phyloP scores from a whole-genome alignment of 2,113 vertebrate genomes.

The Pygoscelis antarcticus region DNA sequence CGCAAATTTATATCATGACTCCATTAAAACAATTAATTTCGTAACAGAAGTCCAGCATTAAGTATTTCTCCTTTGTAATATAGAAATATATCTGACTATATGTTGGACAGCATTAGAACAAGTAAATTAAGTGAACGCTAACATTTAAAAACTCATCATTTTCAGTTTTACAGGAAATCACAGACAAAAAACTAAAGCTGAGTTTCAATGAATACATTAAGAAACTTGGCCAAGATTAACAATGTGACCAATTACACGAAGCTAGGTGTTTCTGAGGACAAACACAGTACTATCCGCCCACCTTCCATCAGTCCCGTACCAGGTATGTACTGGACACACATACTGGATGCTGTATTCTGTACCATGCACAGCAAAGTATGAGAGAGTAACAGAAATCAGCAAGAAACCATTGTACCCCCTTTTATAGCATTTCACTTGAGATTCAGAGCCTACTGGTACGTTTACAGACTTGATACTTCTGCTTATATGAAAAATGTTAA shows the following conservation, averaged over 20 bases:
- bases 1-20: background rate
- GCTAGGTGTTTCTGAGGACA: background rate
- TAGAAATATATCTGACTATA: background rate
- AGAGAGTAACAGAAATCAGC: background rate
- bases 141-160: background rate
- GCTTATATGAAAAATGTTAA: background rate
- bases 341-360: too few species aligned
- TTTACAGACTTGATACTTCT: background rate
- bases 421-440: background rate
- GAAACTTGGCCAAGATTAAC: background rate
- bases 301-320: too few species aligned
- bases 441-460: background rate
- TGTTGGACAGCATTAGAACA: background rate
- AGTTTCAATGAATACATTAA: background rate
- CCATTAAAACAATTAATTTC: background rate
- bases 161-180: background rate
- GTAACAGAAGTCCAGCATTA: background rate
- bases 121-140: background rate
- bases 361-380: background rate
- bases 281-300: too few species aligned
- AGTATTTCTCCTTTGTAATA: background rate
- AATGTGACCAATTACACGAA: fast-evolving
- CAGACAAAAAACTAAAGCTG: background rate
- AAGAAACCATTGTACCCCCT: background rate
- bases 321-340: fast-evolving